Conservation (phyloP, 2,113 vertebrate species). For the Melospiza melodia region DNA sequence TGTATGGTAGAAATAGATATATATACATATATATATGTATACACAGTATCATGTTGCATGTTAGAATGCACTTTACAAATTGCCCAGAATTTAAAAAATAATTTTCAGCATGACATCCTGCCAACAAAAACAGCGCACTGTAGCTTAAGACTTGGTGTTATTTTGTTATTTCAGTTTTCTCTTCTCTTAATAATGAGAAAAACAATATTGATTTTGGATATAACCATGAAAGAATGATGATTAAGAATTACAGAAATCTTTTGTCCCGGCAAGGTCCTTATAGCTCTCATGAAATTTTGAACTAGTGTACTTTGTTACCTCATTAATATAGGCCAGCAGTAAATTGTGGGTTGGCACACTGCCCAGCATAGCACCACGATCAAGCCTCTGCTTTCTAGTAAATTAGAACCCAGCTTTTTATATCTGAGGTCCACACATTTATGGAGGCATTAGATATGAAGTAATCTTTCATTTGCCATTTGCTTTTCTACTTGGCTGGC, state of each 20-base stretch:
- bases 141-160: conserved; percentile 44
- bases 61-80: conserved; percentile 48
- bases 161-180: conserved; percentile 67
- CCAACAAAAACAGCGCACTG: conserved; percentile 58
- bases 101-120: conserved; percentile 24
- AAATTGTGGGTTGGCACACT: conserved; percentile 66
- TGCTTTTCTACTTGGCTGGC: conserved; percentile 25
- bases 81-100: conserved; percentile 41
- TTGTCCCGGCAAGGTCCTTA: conserved; percentile 60
- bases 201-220: conserved; percentile 78
- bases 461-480: conserved; percentile 53
- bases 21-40: background rate
- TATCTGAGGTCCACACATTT: conserved; percentile 64
- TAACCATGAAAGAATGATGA: conserved; percentile 59
- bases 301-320: conserved; percentile 67
- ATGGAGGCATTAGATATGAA: conserved; percentile 45
- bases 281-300: conserved; percentile 70
- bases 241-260: conserved; percentile 71
- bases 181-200: conserved; percentile 72
- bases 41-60: background rate
- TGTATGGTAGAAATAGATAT: background rate
- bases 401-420: conserved; percentile 61
- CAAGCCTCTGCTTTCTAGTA: conserved; percentile 70
- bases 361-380: conserved; percentile 62
- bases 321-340: conserved; percentile 62